Evolutionary conservation across 2,113 vertebrate species (phyloP), one percentile per base, ranked within the genome.

Genomic region (Argyrosomus japonicus): DNA sequence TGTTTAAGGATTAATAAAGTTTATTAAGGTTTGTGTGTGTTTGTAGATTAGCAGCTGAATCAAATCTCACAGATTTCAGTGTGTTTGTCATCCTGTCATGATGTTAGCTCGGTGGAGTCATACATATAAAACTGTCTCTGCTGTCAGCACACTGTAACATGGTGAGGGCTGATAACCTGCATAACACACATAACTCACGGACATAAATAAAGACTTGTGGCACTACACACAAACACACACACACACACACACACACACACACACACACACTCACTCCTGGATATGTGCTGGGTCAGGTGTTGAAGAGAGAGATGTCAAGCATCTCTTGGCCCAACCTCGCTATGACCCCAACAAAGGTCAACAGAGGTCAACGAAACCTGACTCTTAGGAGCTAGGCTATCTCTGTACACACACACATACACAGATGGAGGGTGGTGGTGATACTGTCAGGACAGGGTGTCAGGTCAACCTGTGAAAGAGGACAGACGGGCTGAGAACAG

Each of bases 281-380:
- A 68, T 74, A 75, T 29, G 62, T 53, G 77, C 75, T 76, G 72
- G 87, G 87, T 93, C 89, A 92, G 89, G 87, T 88, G 77, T 81
- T 85, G 67, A 63, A 32, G 62, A 89, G 64, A 70, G 82, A 90
- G 74, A 88, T 91, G 89, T 91, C 88, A 91, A 91, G 87, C 91
- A 90, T 91, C 91, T 92, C 90, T 92, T 89, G 60, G 84, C 75
- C 82, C 90, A 87, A 79, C 90, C 90, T 88, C 23, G 51, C 56
- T 61, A 43, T 92, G 91, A 93, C 89, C 92, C 57, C 71, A 43
- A 3, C 8, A 87, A 12, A 83, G 63, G 43, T 45, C n/a, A 45
- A 21, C 23, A 78, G 27, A 86, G 87, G 86, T 91, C 88, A 89
- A 76, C 8, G 83, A 86, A 91, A 91, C 78, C 83, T 72, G 89